Percentiles rank a stretch among this genome's conserved stretches.
Evolutionary conservation across 2,113 vertebrate species (phyloP).

Genomic region (Pantherophis guttatus): DNA sequence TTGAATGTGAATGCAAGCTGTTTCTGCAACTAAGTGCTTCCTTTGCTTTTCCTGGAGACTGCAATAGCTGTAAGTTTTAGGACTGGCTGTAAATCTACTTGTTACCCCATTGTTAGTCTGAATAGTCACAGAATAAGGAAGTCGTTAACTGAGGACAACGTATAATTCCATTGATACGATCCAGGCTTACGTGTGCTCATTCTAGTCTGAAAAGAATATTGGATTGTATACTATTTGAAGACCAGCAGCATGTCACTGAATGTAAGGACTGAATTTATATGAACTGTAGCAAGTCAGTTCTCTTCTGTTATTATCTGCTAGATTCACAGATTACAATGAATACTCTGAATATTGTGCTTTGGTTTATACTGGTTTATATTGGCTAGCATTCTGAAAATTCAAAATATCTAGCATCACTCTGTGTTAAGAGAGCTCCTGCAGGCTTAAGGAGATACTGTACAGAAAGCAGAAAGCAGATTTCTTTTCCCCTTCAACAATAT

Average conservation of each 20-base stretch:
- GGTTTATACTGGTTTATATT: not conserved
- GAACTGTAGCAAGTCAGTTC: not conserved
- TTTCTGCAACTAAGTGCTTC: not conserved
- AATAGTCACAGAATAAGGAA: not conserved
- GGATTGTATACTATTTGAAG: not conserved
- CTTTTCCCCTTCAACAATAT: conserved; percentile 2
- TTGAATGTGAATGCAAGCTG: not conserved
- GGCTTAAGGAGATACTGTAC: conserved; percentile 28
- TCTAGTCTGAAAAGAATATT: not conserved
- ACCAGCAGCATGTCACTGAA: not conserved
- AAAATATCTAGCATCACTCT: not conserved
- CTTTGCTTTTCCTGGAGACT: not conserved
- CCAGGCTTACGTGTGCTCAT: not conserved
- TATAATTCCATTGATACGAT: not conserved
- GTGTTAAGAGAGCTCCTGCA: not conserved
- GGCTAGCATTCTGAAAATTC: conserved; percentile 12
- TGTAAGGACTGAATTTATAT: not conserved
- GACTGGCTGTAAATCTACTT: not conserved
- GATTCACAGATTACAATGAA: not conserved
- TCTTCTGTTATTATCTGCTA: not conserved
- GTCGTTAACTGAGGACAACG: not conserved
- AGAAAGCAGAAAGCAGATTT: conserved; percentile 15
- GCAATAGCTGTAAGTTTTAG: not conserved
- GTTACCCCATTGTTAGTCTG: not conserved
- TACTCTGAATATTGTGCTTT: conserved; percentile 15